Conservation (phyloP, 2,888 invertebrate genomes). For the Apantesis nais region DNA sequence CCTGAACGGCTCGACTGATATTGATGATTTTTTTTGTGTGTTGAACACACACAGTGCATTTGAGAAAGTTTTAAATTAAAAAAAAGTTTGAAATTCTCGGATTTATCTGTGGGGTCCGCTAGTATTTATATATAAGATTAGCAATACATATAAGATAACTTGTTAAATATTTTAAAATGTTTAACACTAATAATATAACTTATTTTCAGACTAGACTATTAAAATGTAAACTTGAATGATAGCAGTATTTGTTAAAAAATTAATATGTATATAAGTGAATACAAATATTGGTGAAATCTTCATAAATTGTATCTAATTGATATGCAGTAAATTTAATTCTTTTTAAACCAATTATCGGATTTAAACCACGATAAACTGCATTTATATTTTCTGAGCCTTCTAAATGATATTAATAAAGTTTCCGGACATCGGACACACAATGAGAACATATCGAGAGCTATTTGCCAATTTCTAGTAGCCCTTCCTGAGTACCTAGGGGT, state of each 20-base stretch:
- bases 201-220: conserved; percentile 27
- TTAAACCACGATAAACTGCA: conserved; percentile 44
- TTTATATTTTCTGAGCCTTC: too few relatives aligned
- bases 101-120: too few relatives aligned
- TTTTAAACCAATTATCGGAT: neutral
- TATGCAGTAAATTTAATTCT: conserved; percentile 34
- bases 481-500: too few relatives aligned
- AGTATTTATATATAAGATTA: conserved; percentile 14
- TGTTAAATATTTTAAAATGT: conserved; percentile 32
- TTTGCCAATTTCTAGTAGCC: too few relatives aligned
- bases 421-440: too few relatives aligned
- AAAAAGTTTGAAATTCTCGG: too few relatives aligned
- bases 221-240: conserved; percentile 30
- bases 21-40: too few relatives aligned
- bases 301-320: conserved; percentile 36
- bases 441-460: too few relatives aligned
- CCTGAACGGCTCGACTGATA: too few relatives aligned
- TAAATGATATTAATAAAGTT: too few relatives aligned
- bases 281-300: conserved; percentile 23
- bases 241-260: conserved; percentile 32
- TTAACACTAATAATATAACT: conserved; percentile 35
- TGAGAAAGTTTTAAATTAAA: too few relatives aligned
- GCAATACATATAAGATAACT: conserved; percentile 26
- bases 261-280: conserved; percentile 21
- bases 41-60: too few relatives aligned